A percentile compares a stretch with the other conserved stretches of the same genome.
These are phyloP conservation scores for Natrix natrix DNA, from an alignment of 2,797 vertebrate genomes.

Conservation along the genomic window DNA sequence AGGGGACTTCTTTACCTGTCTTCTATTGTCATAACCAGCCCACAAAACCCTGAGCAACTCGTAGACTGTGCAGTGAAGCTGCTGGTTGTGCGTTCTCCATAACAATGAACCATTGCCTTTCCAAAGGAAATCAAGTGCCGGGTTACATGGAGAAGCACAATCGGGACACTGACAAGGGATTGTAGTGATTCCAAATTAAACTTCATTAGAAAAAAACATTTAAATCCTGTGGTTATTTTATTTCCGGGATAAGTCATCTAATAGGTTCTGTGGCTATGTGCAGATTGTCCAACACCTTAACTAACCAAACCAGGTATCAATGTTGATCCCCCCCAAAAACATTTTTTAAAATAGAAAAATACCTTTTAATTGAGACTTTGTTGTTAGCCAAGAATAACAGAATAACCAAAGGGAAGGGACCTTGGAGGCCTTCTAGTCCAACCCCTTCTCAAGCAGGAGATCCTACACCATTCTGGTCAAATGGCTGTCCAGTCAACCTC, in stretches of 20 bases:
- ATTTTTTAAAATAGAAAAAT: not conserved
- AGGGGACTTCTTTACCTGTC: not conserved
- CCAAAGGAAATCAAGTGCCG: not conserved
- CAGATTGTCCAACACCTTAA: not conserved
- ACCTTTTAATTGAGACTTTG: not conserved
- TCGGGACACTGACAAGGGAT: not conserved
- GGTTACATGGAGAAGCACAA: not conserved
- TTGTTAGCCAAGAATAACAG: not conserved
- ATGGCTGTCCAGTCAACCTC: not conserved
- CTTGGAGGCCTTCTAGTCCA: no score
- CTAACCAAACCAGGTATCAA: not conserved
- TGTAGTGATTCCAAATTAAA: not conserved
- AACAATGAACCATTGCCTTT: not conserved
- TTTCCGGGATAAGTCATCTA: not conserved
- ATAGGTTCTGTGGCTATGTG: not conserved
- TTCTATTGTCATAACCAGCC: not conserved
- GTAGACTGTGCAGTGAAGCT: not conserved
- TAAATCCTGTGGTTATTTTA: not conserved
- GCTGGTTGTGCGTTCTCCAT: not conserved
- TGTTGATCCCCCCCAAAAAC: not conserved
- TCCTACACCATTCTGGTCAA: not conserved
- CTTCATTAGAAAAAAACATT: not conserved
- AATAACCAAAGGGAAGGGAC: not conserved
- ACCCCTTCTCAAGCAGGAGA: not conserved
- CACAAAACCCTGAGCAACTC: not conserved